Conservation (phyloP, 2,888 invertebrate genomes). For the Polietes domitor region DNA sequence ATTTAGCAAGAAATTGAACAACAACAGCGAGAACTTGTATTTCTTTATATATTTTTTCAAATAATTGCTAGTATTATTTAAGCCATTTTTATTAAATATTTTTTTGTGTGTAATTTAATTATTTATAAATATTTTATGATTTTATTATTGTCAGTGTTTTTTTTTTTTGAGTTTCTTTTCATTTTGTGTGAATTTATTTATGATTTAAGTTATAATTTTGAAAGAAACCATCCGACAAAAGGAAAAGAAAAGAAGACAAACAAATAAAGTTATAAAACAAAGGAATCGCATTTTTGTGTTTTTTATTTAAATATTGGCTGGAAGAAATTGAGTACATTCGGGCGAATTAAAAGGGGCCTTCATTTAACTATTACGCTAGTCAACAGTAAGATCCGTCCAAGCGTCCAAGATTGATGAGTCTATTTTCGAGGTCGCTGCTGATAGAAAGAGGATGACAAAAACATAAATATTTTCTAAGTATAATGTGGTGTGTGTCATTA, state of each 20-base stretch:
- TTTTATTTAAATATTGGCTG: not conserved
- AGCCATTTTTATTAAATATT: slow-evolving; percentile 24
- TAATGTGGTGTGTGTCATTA: too few relatives aligned
- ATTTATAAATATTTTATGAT: slow-evolving; percentile 44
- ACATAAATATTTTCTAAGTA: too few relatives aligned
- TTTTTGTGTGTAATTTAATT: slow-evolving; percentile 37
- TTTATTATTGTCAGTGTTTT: slow-evolving; percentile 25
- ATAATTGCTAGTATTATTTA: slow-evolving; percentile 30
- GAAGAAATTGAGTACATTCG: too few relatives aligned
- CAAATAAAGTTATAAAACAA: slow-evolving; percentile 30
- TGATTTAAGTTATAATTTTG: slow-evolving; percentile 34
- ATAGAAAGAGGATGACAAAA: too few relatives aligned
- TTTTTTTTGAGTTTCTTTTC: slow-evolving; percentile 26
- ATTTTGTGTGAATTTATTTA: slow-evolving; percentile 39
- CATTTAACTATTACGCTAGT: too few relatives aligned
- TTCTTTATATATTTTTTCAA: slow-evolving; percentile 13
- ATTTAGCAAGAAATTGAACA: not conserved
- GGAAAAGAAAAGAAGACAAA: slow-evolving; percentile 4
- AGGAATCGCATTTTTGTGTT: not conserved
- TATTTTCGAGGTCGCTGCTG: too few relatives aligned
- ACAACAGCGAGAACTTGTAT: slow-evolving; percentile 28
- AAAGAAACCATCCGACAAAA: slow-evolving; percentile 19
- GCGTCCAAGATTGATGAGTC: too few relatives aligned
- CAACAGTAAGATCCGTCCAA: too few relatives aligned
- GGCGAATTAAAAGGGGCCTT: too few relatives aligned